These are phyloP conservation scores for Pterocles gutturalis DNA, from an alignment of 2,113 vertebrate species.

Conservation along the genomic window DNA sequence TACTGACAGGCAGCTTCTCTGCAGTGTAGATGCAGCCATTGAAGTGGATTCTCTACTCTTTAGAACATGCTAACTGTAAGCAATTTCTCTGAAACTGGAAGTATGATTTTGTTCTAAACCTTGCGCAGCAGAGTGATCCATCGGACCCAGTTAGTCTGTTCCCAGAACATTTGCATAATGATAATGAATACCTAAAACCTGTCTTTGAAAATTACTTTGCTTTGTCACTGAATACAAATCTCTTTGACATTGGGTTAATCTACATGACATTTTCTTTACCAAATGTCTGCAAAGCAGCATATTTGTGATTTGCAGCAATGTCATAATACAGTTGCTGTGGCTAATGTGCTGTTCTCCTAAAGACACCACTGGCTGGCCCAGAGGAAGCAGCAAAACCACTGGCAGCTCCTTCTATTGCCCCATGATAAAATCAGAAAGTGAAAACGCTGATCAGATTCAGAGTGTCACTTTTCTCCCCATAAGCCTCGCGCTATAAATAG, in stretches of 20 bases:
- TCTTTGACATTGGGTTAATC: background rate
- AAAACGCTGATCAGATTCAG: background rate
- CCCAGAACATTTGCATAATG: background rate
- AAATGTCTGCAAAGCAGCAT: background rate
- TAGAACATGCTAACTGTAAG: background rate
- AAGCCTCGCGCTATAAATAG: background rate
- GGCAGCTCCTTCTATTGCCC: background rate
- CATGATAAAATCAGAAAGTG: background rate
- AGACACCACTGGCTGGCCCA: rapidly evolving
- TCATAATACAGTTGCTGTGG: background rate
- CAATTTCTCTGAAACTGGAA: background rate
- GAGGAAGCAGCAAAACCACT: background rate
- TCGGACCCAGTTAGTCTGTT: background rate
- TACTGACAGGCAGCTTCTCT: background rate
- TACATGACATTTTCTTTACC: background rate
- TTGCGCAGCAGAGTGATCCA: background rate
- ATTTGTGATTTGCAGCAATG: background rate
- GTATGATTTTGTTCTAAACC: background rate
- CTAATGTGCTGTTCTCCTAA: background rate
- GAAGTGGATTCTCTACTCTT: background rate
- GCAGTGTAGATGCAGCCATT: background rate
- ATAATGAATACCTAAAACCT: background rate
- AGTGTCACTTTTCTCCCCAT: background rate
- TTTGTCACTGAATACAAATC: background rate
- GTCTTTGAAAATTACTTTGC: background rate